Base-by-base conservation (phyloP, 2,797 vertebrate genomes). In the Artibeus lituratus region DNA sequence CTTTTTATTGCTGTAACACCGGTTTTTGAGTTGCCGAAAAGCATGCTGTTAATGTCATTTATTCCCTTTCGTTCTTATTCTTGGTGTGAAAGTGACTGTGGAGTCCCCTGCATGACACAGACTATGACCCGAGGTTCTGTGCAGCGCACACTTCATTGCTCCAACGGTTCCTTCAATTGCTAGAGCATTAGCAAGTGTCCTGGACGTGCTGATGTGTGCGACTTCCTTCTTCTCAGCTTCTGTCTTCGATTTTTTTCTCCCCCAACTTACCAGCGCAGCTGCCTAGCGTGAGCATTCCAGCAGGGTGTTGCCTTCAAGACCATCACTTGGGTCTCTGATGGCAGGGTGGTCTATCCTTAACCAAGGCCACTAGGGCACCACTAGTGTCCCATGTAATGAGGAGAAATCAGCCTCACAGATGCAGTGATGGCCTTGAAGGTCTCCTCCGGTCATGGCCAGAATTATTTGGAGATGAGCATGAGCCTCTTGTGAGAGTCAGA, bases 151-250 rank as follows among this genome's bases (percentile, higher is more conserved):
- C n/a, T 2, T 10, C 59, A 35, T 29, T 39, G 18, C 12, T 35
- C 69, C n/a, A 15, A 6, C 0, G 1, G 14, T 57, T 85, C 67
- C 7, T 65, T 37, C 7, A 10, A 8, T 21, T 47, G 69, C 77
- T 77, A 5, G 59, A 70, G 55, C 44, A 1, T n/a, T 4, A 47
- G 47, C 73, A 9, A 51, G 32, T 14, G 44, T 26, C 70, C 39
- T 9, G 2, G 53, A 47, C 10, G n/a, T 6, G 4, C 37, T 7
- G 10, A 44, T 32, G 4, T n/a, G 0, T 0, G 5, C 44, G 32
- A 7, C 44, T 74, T 47, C 29, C 59, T 74, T 83, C 62, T 42
- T n/a, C 92, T 77, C 18, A 16, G 29, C 67, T 81, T 74, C 76
- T 70, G 47, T 4, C 57, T 77, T 69, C 42, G 5, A 49, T 44